phyloP scores from a whole-genome alignment of 2,797 vertebrate species.

The Pipistrellus nathusii region DNA sequence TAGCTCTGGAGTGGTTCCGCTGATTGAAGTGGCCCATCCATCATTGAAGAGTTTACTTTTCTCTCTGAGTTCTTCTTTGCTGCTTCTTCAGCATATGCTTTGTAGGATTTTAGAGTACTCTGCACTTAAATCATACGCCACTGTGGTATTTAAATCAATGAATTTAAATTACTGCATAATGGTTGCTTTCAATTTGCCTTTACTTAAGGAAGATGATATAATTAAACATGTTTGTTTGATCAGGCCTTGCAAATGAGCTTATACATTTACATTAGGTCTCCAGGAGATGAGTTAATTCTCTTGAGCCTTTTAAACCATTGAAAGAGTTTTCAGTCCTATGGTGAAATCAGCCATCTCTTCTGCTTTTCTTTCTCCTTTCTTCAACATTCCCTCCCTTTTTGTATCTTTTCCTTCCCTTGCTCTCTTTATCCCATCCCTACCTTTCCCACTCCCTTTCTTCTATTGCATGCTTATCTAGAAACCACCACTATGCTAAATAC shows the following conservation, averaged over 20 bases:
- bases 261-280: constrained; percentile 57
- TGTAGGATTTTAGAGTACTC: constrained; percentile 11
- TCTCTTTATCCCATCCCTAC: not conserved
- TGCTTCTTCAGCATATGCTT: constrained; percentile 48
- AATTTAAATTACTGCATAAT: constrained; percentile 74
- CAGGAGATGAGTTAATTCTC: constrained; percentile 41
- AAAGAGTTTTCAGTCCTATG: not conserved
- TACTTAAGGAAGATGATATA: constrained; percentile 72
- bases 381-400: not conserved
- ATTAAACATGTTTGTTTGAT: constrained; percentile 75
- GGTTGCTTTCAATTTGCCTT: constrained; percentile 76
- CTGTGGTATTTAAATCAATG: constrained; percentile 81
- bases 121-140: constrained; percentile 65
- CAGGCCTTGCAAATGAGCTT: constrained; percentile 62
- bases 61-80: constrained; percentile 56
- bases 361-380: not conserved
- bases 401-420: not conserved
- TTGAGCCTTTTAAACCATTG: not conserved
- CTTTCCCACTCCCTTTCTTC: not conserved
- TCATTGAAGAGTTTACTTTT: constrained; percentile 59
- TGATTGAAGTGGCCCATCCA: constrained; percentile 66
- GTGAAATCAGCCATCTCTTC: not conserved
- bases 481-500: not conserved
- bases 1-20: not conserved
- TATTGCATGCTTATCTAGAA: not conserved